These are phyloP conservation scores for Globicephala melas DNA, from an alignment of 2,113 vertebrate genomes.

Conservation along the genomic window DNA sequence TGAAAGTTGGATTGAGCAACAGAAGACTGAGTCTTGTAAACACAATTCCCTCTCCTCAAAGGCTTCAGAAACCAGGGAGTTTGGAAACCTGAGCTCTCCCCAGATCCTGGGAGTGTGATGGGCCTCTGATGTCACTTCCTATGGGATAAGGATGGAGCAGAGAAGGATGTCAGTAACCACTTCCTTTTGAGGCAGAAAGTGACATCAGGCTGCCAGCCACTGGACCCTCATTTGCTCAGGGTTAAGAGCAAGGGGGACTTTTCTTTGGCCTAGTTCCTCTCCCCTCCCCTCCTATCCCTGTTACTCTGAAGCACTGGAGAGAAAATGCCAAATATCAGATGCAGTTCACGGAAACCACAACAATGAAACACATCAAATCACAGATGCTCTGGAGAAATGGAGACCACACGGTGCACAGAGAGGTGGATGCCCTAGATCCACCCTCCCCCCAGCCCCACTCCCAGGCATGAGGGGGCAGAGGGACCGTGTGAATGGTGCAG, in stretches of 20 bases:
- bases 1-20: neutral
- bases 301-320: conserved; percentile 40
- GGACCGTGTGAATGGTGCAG: rapidly evolving
- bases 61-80: conserved; percentile 37
- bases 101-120: neutral
- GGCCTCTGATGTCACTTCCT: conserved; percentile 20
- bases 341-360: conserved; percentile 60
- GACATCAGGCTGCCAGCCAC: neutral
- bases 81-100: neutral
- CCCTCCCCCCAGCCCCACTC: neutral
- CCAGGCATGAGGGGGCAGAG: neutral
- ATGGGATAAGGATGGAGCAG: neutral
- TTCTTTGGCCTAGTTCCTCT: neutral
- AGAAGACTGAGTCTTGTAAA: neutral
- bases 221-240: neutral
- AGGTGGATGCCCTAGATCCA: neutral
- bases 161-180: neutral
- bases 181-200: conserved; percentile 26
- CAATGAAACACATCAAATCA: conserved; percentile 69
- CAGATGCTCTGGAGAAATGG: conserved; percentile 64
- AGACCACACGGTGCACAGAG: conserved; percentile 25
- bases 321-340: conserved; percentile 52
- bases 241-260: neutral
- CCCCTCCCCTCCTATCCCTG: neutral
- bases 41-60: neutral